Base-by-base conservation (phyloP, 2,888 invertebrate genomes). In the Fabriciana adippe region DNA sequence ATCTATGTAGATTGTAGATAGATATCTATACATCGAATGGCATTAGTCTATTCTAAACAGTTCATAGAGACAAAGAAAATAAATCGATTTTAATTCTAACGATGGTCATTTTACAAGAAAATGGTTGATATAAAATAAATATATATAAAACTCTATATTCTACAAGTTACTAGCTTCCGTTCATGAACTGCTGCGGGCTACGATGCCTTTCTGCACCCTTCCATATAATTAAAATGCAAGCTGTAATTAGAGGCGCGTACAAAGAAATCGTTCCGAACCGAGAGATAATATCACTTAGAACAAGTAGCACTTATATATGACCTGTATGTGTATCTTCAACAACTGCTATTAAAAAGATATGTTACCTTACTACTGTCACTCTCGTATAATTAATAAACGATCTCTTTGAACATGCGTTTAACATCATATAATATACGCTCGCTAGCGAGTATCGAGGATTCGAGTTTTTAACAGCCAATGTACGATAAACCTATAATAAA, bases 141-240 rank as follows among this genome's bases (percentile, higher is more conserved):
- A 47, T 26, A 47, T 47, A 15, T 47, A 21, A 18, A 57, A 57
- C 55, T 21, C 26, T 16, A 61, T 31, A 50, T 6, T 48, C 16
- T 60, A 50, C 31, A 55, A 60, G 55, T 35, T 26, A 11, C 45
- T 15, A 64, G 60, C 63, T 63, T 62, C 64, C 56, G 69, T 55
- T 55, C 72, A 70, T 62, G 50, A 59, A 63, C 67, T 59, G 51
- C 66, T 69, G 48, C 16, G 14, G 51, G 50, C 51, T 18, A 3
- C 83, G 75, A 75, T 78, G 71, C 77, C 81, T 83, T 85, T 81
- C 85, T 84, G 81, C 85, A 82, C 85, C 86, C 87, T 80, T 79
- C 84, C 76, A 79, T 89, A 81, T 86, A 89, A 90, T 91, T 91
- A 89, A 86, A 89, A 86, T 82, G 78, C 85, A 85, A 80, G 81